Percentiles rank a stretch among this genome's conserved stretches.
Conservation (phyloP, 1,140 invertebrate species). For the Bemisia tabaci region DNA sequence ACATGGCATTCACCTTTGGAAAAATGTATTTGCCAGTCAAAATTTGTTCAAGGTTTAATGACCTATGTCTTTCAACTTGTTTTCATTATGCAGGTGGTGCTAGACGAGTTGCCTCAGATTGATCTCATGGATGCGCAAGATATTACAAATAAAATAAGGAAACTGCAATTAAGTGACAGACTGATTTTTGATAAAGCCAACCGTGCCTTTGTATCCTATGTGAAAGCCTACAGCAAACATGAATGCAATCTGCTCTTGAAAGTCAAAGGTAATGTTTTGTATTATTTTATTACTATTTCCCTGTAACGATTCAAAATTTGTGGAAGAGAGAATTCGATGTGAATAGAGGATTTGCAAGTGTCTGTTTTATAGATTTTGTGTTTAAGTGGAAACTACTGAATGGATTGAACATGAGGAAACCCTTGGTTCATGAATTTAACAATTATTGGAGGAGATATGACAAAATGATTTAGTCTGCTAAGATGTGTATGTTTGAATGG, state of each 20-base stretch:
- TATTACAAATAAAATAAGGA: conserved; percentile 36
- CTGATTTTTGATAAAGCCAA: conserved; percentile 76
- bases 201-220: conserved; percentile 87
- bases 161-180: conserved; percentile 51
- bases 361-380: too few relatives aligned
- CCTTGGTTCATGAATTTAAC: too few relatives aligned
- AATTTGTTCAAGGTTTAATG: too few relatives aligned
- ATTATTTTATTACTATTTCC: conserved; percentile 20
- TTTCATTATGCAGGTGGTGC: conserved; percentile 17
- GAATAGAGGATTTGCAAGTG: too few relatives aligned
- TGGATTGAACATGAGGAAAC: too few relatives aligned
- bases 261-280: conserved; percentile 29
- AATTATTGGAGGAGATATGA: too few relatives aligned
- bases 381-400: too few relatives aligned
- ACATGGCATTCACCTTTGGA: too few relatives aligned
- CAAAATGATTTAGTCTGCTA: too few relatives aligned
- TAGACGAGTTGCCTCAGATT: conserved; percentile 16
- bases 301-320: conserved; percentile 1
- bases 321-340: not conserved
- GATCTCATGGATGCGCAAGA: conserved; percentile 11
- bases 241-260: conserved; percentile 83
- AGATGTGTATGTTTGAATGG: too few relatives aligned
- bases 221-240: conserved; percentile 88
- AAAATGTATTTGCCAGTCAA: too few relatives aligned
- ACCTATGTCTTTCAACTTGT: not conserved